These are phyloP conservation scores for Pachyrhynchus sulphureomaculatus DNA, from an alignment of 1,140 invertebrate genomes.

Conservation along the genomic window DNA sequence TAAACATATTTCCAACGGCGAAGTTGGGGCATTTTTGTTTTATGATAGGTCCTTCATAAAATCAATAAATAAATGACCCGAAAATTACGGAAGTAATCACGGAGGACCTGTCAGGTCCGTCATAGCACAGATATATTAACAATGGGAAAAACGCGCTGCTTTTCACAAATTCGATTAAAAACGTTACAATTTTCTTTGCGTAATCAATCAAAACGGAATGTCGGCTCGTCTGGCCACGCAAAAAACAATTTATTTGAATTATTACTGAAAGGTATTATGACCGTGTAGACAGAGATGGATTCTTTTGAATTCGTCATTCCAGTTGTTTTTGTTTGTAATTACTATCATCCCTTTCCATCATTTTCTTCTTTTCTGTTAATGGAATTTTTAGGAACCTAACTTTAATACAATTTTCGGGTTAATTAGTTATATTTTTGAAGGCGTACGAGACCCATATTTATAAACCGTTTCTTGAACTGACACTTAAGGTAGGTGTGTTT, in stretches of 20 bases:
- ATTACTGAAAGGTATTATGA: conserved; percentile 30
- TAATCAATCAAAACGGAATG: conserved; percentile 27
- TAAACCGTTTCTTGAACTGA: no score
- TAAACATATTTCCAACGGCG: no score
- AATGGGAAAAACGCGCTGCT: conserved; percentile 32
- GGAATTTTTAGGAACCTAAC: no score
- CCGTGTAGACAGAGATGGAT: conserved; percentile 24
- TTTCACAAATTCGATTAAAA: conserved; percentile 33
- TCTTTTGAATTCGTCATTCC: conserved; percentile 20
- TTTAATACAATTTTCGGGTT: no score
- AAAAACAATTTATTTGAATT: conserved; percentile 35
- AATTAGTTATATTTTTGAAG: no score
- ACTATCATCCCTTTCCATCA: conserved; percentile 19
- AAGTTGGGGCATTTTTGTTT: no score
- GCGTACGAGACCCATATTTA: no score
- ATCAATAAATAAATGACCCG: background rate
- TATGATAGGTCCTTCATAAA: no score
- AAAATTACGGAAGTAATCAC: conserved; percentile 21
- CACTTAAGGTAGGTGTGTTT: no score
- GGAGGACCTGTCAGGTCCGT: conserved; percentile 15
- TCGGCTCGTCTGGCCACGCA: conserved; percentile 17
- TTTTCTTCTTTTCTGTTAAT: background rate
- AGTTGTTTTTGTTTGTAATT: conserved; percentile 22
- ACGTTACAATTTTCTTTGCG: conserved; percentile 27
- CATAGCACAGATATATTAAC: conserved; percentile 28